Base-by-base conservation (phyloP, 92 coral and sea anemone species). In the Palythoa grandis region DNA sequence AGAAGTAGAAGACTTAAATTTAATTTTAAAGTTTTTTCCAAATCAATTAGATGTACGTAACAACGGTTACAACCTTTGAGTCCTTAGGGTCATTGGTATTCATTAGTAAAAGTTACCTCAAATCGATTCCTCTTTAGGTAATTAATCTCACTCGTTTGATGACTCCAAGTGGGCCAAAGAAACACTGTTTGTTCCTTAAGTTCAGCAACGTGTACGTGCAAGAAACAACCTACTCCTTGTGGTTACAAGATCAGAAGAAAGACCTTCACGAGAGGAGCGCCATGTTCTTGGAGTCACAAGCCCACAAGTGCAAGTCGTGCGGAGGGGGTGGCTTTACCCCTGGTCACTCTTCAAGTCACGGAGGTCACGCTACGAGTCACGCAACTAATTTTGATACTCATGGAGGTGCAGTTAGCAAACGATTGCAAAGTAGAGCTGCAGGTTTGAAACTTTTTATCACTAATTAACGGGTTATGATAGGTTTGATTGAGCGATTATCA, bases 311-410 rank as follows among this genome's bases (percentile, higher is more conserved):
- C 66, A 90, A 90, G 52, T 76, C 96, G 7, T 97, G 99, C 83
- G 99, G 99, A 1, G 99, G 99, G 3, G 98, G 99, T 5, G 99
- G 97, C 6, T 97, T 97, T 73, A 91, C 93, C 9, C 92, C 98
- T 47, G 91, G 89, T 40, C 74, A 80, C 72, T 50, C 84, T 11
- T 29, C 63, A 53, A 75, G 23, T 14, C 84, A 39, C 47, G 85
- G 74, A 69, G 17, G 48, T 69, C 74, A 69, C 43, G 53, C 48
- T 11, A 17, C 76, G 22, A 72, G 43, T 24, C 84, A 43, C 43
- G 75, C 85, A 63, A 48, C 74, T 3, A 80, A 48, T 66, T 24
- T 22, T 2, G 85, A 80, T 16, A 67, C 60, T 80, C 74, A 65
- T 70, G 48, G 29, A 4, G 73, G 74, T 67, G 37, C 23, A 80